phyloP scores from a whole-genome alignment of 2,888 invertebrate species.

The Apotomis turbidana region DNA sequence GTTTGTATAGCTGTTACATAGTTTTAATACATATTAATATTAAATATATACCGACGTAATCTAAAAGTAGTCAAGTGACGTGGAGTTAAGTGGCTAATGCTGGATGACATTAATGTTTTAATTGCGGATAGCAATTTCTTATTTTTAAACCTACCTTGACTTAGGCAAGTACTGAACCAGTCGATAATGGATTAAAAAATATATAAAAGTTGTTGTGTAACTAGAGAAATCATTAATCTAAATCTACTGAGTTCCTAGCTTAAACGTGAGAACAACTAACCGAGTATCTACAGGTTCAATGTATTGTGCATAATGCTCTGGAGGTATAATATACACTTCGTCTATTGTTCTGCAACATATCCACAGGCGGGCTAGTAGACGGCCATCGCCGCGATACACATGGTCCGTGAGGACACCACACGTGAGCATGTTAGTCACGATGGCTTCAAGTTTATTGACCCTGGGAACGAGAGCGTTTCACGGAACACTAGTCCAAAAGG shows the following conservation, averaged over 20 bases:
- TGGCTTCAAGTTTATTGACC: constrained; percentile 64
- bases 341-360: constrained; percentile 49
- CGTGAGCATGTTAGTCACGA: constrained; percentile 63
- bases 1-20: neutral
- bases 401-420: constrained; percentile 61
- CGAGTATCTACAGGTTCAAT: constrained; percentile 18
- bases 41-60: neutral
- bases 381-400: constrained; percentile 60
- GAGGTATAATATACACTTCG: constrained; percentile 42
- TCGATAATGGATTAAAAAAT: too few species aligned
- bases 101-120: neutral
- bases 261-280: constrained; percentile 24
- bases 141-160: too few species aligned
- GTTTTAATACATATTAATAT: neutral
- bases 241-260: neutral
- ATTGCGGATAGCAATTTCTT: neutral
- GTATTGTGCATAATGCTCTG: constrained; percentile 34
- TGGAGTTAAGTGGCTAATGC: neutral
- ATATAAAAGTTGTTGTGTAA: neutral
- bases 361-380: constrained; percentile 63
- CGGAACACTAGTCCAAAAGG: constrained; percentile 11
- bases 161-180: too few species aligned
- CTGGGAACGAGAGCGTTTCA: constrained; percentile 59
- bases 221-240: neutral
- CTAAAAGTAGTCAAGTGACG: neutral